A percentile compares a stretch with the other conserved stretches of the same genome.
These are phyloP conservation scores for Aromia moschata DNA, from an alignment of 2,888 invertebrate species.

Conservation along the genomic window DNA sequence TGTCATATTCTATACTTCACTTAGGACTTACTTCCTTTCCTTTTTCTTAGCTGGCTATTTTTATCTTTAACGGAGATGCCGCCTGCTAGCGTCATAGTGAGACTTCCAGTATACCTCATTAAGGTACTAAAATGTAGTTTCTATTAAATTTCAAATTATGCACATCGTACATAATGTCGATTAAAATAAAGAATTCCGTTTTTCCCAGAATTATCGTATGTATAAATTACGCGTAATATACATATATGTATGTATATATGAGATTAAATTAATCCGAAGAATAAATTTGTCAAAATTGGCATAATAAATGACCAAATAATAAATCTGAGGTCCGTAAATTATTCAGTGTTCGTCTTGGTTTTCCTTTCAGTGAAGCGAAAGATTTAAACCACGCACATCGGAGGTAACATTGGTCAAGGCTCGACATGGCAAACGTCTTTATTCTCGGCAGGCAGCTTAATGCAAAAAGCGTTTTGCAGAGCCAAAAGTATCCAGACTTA, in stretches of 20 bases:
- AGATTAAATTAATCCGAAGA: slow-evolving; percentile 15
- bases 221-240: background rate
- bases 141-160: no score
- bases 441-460: slow-evolving; percentile 58
- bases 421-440: slow-evolving; percentile 60
- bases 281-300: slow-evolving; percentile 26
- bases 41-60: no score
- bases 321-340: slow-evolving; percentile 48
- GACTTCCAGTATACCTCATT: no score
- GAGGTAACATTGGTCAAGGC: slow-evolving; percentile 54
- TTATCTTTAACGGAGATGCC: no score
- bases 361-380: slow-evolving; percentile 55
- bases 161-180: no score
- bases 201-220: no score
- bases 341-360: slow-evolving; percentile 55
- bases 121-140: no score
- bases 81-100: no score
- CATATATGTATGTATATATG: no score
- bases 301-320: slow-evolving; percentile 40
- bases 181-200: no score
- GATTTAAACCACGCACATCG: slow-evolving; percentile 58
- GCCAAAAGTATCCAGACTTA: slow-evolving; percentile 56
- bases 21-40: no score
- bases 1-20: no score
- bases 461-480: slow-evolving; percentile 58